Percentiles rank a stretch among this genome's conserved stretches.
phyloP scores from a whole-genome alignment of 2,797 vertebrate genomes.

The Sebastes steindachneri region DNA sequence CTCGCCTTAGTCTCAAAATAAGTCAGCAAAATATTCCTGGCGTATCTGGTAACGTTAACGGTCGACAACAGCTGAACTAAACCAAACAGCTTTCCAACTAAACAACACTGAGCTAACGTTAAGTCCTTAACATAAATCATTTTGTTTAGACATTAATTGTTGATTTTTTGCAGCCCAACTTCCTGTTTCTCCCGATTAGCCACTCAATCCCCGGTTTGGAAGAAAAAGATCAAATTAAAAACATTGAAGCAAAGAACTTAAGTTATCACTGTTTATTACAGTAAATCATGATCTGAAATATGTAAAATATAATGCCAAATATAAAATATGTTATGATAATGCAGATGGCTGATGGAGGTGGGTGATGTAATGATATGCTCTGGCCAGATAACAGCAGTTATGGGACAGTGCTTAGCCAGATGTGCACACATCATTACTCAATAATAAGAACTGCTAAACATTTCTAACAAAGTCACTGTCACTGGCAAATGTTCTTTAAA shows the following conservation, averaged over 20 bases:
- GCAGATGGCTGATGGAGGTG: neutral
- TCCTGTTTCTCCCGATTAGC: no score
- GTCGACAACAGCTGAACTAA: no score
- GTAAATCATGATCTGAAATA: neutral
- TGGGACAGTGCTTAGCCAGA: constrained; percentile 40
- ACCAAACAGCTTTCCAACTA: no score
- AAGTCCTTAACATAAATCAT: no score
- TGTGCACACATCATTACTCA: constrained; percentile 32
- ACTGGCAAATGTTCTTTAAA: neutral
- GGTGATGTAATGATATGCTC: neutral
- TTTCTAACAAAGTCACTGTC: neutral
- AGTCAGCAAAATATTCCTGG: no score
- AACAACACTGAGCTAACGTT: no score
- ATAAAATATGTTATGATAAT: neutral
- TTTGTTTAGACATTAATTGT: no score
- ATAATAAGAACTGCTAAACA: neutral
- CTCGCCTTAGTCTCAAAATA: no score
- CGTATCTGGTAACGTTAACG: no score
- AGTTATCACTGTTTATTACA: neutral
- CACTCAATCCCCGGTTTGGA: no score
- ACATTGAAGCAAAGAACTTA: neutral
- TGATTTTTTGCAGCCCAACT: no score
- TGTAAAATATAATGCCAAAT: neutral
- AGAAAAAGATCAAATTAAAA: no score
- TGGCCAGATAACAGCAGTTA: constrained; percentile 34